phyloP scores from a whole-genome alignment of 30 jellyfish, hydroid and myxozoan species.

The Pelagia noctiluca region DNA sequence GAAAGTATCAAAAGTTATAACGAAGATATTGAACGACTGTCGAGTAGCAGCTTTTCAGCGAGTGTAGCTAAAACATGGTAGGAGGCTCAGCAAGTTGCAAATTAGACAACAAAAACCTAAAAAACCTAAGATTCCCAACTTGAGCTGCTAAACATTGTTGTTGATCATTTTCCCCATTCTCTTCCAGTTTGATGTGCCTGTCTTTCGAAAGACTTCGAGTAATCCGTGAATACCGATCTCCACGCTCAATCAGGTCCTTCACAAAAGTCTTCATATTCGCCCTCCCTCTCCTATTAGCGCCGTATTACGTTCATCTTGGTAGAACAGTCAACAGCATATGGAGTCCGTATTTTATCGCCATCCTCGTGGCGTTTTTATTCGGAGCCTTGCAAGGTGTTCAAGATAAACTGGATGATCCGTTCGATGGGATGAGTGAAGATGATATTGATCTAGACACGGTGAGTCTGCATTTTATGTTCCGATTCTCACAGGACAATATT shows the following conservation, averaged over 20 bases:
- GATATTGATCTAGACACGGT: conserved; percentile 89
- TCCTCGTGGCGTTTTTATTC: conserved; percentile 86
- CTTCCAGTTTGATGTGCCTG: conserved; percentile 75
- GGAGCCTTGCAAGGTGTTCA: conserved; percentile 99
- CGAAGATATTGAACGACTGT: too few species aligned
- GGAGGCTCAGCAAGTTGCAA: too few species aligned
- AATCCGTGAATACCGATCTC: conserved; percentile 97
- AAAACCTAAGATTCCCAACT: too few species aligned
- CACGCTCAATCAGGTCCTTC: conserved; percentile 96
- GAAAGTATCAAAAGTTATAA: too few species aligned
- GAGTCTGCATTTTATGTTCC: too few species aligned
- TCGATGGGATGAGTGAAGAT: conserved; percentile 99
- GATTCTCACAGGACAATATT: too few species aligned
- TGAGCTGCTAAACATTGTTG: too few species aligned
- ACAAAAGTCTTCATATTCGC: conserved; percentile 88
- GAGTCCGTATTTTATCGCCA: conserved; percentile 90
- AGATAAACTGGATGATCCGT: conserved; percentile 97
- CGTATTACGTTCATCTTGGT: conserved; percentile 92
- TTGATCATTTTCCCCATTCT: not conserved
- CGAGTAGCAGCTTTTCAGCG: too few species aligned
- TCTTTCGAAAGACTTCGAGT: conserved; percentile 98
- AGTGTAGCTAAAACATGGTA: too few species aligned
- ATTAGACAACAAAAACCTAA: too few species aligned
- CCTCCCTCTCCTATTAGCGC: conserved; percentile 89
- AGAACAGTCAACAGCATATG: conserved; percentile 56